Evolutionary conservation across 2,797 vertebrate species (phyloP), one percentile per base, ranked within the genome.

Genomic region (Caiman crocodilus): DNA sequence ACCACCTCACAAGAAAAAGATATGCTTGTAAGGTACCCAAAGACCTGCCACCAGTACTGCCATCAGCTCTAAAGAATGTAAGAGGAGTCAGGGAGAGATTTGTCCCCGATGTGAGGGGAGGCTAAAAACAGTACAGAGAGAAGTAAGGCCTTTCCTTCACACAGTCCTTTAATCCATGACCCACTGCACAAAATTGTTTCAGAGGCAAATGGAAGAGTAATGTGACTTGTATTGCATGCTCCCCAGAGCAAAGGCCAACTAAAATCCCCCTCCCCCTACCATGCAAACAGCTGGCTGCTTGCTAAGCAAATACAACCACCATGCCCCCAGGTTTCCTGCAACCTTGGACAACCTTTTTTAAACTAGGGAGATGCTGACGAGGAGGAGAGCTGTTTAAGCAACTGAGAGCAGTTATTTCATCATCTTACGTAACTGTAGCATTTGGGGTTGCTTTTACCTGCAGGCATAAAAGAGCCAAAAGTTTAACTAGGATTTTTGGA

Each of bases 271-370:
- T 79, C 81, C 90, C 61, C 32, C 87, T 78, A 65, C 84, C 89
- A 74, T 90, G 94, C 89, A 95, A 96, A 97, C 85, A 92, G 73
- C 6, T 58, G 0, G 57, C 94, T 93, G 95, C 92, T 96, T 93
- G 85, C 93, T 97, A 83, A 97, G 89, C 94, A 97, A 97, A 96
- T 73, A 90, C 35, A 35, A 23, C 58, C 21, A 6, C 4, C 59
- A 65, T 84, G 88, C 87, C 81, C 65, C 65, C 2, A 0, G 23
- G 16, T 26, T 83, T 77, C 87, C 63, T 0, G 0, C 78, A 83
- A 91, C 84, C 89, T 79, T 6, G 0, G 58, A 56, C 60, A 59
- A 67, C 28, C 7, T 14, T 14, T 90, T 92, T 87, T 2, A 5
- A 85, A 50, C 42, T 50, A 50, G 15, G 61, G 42, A 58, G 35